phyloP scores from a whole-genome alignment of 1,140 invertebrate species.

The Epicauta chinensis region DNA sequence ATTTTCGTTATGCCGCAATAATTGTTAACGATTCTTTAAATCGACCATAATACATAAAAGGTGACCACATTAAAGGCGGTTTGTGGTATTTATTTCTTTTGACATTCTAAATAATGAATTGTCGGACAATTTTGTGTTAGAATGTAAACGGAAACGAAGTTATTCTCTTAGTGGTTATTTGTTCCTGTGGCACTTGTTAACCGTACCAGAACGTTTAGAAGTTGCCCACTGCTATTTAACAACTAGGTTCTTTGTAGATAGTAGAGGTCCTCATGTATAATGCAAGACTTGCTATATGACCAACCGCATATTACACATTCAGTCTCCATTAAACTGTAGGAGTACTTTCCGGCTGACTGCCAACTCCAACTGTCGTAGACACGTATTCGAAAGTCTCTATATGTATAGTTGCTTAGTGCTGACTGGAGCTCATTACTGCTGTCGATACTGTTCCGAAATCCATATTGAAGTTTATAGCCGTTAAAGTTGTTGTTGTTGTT shows the following conservation, averaged over 20 bases:
- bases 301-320: conserved; percentile 20
- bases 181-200: background rate
- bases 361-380: conserved; percentile 5
- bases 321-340: conserved; percentile 19
- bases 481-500: too few species aligned
- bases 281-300: conserved; percentile 18
- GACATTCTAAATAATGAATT: too few species aligned
- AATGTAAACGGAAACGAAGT: background rate
- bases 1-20: too few species aligned
- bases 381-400: conserved; percentile 18
- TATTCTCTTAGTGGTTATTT: conserved; percentile 1
- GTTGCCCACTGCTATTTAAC: background rate
- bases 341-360: conserved; percentile 17
- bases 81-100: too few species aligned
- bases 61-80: background rate
- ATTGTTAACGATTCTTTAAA: background rate
- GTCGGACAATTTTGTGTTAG: too few species aligned
- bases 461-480: too few species aligned
- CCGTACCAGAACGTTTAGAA: background rate
- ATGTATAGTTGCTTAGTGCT: too few species aligned
- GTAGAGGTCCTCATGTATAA: conserved; percentile 13
- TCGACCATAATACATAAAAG: background rate
- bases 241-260: too few species aligned
- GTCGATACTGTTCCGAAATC: too few species aligned
- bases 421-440: too few species aligned